Percentiles rank a stretch among this genome's conserved stretches.
These are phyloP conservation scores for Samia ricini DNA, from an alignment of 1,140 invertebrate species.

Conservation along the genomic window DNA sequence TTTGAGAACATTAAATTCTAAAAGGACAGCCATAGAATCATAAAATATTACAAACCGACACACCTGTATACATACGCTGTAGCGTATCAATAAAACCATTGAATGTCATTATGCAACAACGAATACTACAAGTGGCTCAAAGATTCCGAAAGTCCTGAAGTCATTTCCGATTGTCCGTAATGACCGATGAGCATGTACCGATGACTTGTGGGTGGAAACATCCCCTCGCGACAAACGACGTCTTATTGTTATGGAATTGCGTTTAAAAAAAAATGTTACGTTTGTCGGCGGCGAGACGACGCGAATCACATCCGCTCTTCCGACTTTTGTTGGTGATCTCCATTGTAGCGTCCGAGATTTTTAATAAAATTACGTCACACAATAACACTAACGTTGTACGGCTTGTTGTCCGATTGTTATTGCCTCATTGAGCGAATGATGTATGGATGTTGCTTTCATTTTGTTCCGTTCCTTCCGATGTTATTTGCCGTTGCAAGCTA, in stretches of 20 bases:
- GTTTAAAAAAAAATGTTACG: constrained; percentile 61
- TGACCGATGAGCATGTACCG: constrained; percentile 58
- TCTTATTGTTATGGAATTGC: constrained; percentile 51
- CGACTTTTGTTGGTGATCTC: constrained; percentile 68
- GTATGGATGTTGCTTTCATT: constrained; percentile 45
- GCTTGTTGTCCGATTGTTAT: constrained; percentile 71
- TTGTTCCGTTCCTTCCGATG: constrained; percentile 58
- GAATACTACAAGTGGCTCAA: constrained; percentile 55
- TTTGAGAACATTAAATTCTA: too few relatives aligned
- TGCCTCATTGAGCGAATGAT: constrained; percentile 69
- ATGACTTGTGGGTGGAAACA: constrained; percentile 73
- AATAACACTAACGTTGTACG: constrained; percentile 55
- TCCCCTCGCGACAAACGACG: constrained; percentile 59
- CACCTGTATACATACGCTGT: constrained; percentile 61
- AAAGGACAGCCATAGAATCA: too few relatives aligned
- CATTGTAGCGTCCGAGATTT: constrained; percentile 68
- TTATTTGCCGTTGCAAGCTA: constrained; percentile 45
- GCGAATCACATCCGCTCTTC: constrained; percentile 75
- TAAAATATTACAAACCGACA: constrained; percentile 4
- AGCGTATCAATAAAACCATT: constrained; percentile 30
- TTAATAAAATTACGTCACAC: constrained; percentile 75
- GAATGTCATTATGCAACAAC: constrained; percentile 15
- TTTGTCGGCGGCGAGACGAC: constrained; percentile 62
- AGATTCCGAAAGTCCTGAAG: constrained; percentile 63
- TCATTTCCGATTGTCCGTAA: constrained; percentile 71